Evolutionary conservation across 1,140 invertebrate genomes (phyloP), one percentile per base, ranked within the genome.

Genomic region (Drosophila athabasca): DNA sequence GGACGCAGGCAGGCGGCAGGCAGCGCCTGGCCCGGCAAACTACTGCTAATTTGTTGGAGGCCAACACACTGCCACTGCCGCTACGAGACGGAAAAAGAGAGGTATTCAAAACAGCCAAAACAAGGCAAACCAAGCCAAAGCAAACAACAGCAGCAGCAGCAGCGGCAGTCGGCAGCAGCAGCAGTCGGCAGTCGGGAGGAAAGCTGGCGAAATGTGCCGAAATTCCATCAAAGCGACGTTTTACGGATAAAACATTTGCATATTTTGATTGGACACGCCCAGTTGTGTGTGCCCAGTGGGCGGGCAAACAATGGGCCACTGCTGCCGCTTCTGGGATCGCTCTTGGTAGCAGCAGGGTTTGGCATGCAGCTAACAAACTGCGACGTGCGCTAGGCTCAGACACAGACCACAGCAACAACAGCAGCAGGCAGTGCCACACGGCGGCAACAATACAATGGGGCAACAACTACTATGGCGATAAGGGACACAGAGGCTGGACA

Each of bases 251-350:
- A 85, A 76, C 80, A 85, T 85, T 85, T 85, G 82, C 81, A 85
- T 85, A 85, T 85, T 85, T 85, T 85, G 81, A 85, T 85, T 85
- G 82, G 82, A 81, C 81, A 85, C 81, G 81, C 81, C 81, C 81
- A 70, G 57, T 71, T 80, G 64, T 64, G 77, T 73, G 77, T 75
- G 68, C 82, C 69, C 49, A 80, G 68, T 85, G 81, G 64, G 81
- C 81, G 81, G 62, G 62, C 81, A 87, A 85, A 84, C 81, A 84
- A 85, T 85, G 74, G 79, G 64, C 9, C 9, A 35, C 49, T 17
- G 51, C 19, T 24, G n/a, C 45, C 15, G 74, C 59, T 62, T 48
- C 55, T 79, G 58, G 69, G 46, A 31, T 9, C 29, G 31, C 31
- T 31, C 8, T 9, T 3, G 31, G 31, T 31, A 3, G 2, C 66